Conservation (phyloP, 2,888 invertebrate species). For the Drosophila aldrichi region DNA sequence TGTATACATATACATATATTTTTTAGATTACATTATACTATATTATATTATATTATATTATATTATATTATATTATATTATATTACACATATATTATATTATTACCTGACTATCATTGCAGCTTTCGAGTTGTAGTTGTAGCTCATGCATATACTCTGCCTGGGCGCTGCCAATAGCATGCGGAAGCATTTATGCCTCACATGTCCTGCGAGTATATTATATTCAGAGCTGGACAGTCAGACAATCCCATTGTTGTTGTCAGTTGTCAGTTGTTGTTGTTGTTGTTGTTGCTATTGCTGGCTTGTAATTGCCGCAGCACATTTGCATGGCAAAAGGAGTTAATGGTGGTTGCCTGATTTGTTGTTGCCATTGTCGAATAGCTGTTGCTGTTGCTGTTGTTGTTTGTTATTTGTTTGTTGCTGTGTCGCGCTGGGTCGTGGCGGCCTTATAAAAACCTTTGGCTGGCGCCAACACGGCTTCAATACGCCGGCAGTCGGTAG, state of each 20-base stretch:
- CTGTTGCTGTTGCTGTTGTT: conserved; percentile 44
- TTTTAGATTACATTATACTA: too few relatives aligned
- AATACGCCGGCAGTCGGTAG: conserved; percentile 79
- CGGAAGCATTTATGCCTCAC: conserved; percentile 11
- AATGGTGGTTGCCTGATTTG: conserved; percentile 77
- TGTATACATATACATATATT: too few relatives aligned
- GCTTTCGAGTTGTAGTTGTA: background rate
- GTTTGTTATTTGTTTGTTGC: conserved; percentile 69
- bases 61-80: too few relatives aligned
- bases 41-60: too few relatives aligned
- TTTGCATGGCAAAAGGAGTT: conserved; percentile 81
- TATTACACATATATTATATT: too few relatives aligned
- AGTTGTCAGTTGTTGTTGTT: conserved; percentile 16
- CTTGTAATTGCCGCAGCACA: conserved; percentile 72
- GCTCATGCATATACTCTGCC: background rate
- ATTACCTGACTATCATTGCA: background rate
- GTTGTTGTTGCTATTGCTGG: conserved; percentile 27
- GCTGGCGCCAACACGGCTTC: conserved; percentile 68
- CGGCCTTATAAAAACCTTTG: conserved; percentile 79
- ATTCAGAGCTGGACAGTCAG: conserved; percentile 38
- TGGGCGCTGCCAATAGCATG: conserved; percentile 5
- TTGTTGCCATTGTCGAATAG: conserved; percentile 40
- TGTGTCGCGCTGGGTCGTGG: conserved; percentile 44
- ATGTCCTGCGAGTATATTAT: conserved; percentile 24
- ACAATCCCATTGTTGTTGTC: conserved; percentile 23